Percentiles rank a stretch among this genome's conserved stretches.
phyloP scores from a whole-genome alignment of 2,888 invertebrate species.

The Phyllotreta cruciferae region DNA sequence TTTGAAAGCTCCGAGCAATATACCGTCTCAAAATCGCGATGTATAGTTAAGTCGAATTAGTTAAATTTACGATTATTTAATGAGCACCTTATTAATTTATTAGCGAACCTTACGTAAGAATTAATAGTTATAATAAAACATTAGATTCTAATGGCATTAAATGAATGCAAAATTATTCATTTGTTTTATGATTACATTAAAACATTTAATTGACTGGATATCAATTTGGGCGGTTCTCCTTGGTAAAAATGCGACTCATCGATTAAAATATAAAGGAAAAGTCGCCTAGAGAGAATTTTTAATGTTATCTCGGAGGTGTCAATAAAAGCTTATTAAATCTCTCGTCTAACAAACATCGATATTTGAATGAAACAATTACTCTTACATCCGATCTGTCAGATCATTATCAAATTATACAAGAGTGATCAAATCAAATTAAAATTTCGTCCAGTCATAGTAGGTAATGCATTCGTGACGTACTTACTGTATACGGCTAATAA shows the following conservation, averaged over 20 bases:
- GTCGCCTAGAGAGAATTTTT: constrained; percentile 5
- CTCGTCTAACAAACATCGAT: constrained; percentile 30
- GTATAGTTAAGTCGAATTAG: constrained; percentile 3
- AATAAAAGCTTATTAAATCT: constrained; percentile 32
- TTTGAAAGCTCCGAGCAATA: constrained; percentile 17
- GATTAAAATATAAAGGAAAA: constrained; percentile 12
- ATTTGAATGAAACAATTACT: constrained; percentile 44
- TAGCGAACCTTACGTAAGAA: no score
- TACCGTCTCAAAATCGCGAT: constrained; percentile 6
- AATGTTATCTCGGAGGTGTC: constrained; percentile 30
- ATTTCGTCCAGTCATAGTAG: constrained; percentile 54
- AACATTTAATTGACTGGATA: no score
- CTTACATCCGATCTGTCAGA: constrained; percentile 48
- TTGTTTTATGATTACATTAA: no score
- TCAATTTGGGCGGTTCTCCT: no score
- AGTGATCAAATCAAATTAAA: constrained; percentile 52
- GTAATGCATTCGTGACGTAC: constrained; percentile 52
- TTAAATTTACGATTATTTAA: constrained; percentile 10
- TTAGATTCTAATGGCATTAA: no score
- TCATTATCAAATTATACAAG: constrained; percentile 48
- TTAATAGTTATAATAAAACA: no score
- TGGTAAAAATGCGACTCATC: constrained; percentile 7
- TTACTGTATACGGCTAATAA: constrained; percentile 51
- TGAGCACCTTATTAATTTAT: constrained; percentile 4
- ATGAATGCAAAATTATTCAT: no score